Conservation (phyloP, 2,888 invertebrate genomes). For the Parapristionchus giblindavisi region DNA sequence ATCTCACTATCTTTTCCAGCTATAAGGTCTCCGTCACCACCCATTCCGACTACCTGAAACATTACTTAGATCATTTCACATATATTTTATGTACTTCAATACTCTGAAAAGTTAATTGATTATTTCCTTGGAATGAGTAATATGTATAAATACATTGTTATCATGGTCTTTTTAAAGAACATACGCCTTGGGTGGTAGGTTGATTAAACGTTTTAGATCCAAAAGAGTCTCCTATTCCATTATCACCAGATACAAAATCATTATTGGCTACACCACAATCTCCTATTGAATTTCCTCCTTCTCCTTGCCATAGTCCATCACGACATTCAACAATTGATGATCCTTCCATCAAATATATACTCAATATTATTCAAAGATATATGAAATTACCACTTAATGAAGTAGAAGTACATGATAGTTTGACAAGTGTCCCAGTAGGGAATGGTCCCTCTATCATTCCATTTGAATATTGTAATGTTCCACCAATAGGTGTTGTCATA, state of each 20-base stretch:
- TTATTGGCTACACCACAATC: not conserved
- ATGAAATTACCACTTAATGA: not conserved
- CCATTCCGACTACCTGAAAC: not conserved
- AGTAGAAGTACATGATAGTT: not conserved
- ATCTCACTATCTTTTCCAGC: not conserved
- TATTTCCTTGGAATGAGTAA: too few relatives aligned
- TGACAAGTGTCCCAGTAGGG: conserved; percentile 20
- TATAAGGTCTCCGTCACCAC: conserved; percentile 12
- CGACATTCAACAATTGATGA: conserved; percentile 22
- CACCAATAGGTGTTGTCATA: conserved; percentile 21
- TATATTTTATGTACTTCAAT: too few relatives aligned
- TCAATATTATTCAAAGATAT: too few relatives aligned
- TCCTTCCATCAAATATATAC: too few relatives aligned
- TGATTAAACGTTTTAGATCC: not conserved
- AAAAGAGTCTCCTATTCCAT: not conserved
- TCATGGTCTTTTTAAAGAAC: too few relatives aligned
- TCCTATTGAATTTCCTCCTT: conserved; percentile 11
- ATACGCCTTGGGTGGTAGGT: too few relatives aligned
- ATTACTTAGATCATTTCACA: too few relatives aligned
- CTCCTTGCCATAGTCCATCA: conserved; percentile 15
- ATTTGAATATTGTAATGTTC: conserved; percentile 30
- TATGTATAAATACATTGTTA: too few relatives aligned
- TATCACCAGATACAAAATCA: not conserved
- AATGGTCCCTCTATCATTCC: conserved; percentile 30
- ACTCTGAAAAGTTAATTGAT: too few relatives aligned